Percentiles rank a stretch among this genome's conserved stretches.
These are phyloP conservation scores for Probosciger aterrimus DNA, from an alignment of 2,113 vertebrate genomes.

Conservation along the genomic window DNA sequence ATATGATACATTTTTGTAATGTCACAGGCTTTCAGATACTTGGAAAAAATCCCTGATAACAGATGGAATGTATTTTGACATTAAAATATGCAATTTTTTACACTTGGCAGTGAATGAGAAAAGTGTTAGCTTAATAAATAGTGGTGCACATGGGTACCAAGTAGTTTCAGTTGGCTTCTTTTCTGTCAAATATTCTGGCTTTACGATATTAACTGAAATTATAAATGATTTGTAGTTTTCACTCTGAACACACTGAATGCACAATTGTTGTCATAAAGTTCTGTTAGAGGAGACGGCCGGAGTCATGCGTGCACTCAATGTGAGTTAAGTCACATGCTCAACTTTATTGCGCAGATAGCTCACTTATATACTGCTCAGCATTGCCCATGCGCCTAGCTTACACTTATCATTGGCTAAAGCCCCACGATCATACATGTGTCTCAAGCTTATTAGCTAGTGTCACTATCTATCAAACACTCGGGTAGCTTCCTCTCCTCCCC, in stretches of 20 bases:
- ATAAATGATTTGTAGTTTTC: neutral
- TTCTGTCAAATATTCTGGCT: neutral
- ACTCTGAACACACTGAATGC: neutral
- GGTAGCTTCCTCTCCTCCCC: no score
- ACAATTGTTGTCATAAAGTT: neutral
- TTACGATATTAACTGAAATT: neutral
- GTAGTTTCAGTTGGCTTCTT: neutral
- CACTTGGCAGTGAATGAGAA: neutral
- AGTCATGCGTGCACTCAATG: no score
- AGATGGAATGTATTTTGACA: conserved; percentile 35
- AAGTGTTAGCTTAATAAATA: conserved; percentile 35
- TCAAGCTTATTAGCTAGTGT: no score
- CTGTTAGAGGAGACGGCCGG: no score
- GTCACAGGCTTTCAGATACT: neutral
- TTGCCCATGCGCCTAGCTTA: no score
- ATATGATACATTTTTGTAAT: neutral
- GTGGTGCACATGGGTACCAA: neutral
- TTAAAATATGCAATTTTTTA: conserved; percentile 19
- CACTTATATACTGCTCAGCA: no score
- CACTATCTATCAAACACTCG: no score
- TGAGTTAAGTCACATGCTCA: no score
- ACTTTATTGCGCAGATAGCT: no score
- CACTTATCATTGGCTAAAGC: no score
- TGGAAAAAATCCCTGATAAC: neutral
- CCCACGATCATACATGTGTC: no score